Evolutionary conservation across 2,888 invertebrate genomes (phyloP), one percentile per base, ranked within the genome.

Genomic region (Drosophila prostipennis): DNA sequence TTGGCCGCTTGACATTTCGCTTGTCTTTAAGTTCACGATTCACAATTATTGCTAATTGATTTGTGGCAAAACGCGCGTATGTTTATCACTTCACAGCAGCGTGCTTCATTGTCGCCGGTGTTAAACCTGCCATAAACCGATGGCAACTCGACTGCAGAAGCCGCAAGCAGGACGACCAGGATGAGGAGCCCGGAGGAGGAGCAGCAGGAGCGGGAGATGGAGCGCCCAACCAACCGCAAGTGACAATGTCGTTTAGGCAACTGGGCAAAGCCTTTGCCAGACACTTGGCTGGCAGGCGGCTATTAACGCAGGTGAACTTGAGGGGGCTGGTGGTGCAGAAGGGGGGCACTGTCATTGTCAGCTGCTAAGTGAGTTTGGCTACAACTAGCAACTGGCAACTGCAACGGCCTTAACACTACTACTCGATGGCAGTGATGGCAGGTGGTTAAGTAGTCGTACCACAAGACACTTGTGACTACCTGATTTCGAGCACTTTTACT

Each of bases 31-130:
- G 71, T 74, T 82, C 83, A 48, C 75, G 70, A 74, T 81, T 84
- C 77, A 78, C 34, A 11, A 34, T 34, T 11, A 84, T 87, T 77
- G 84, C 74, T 87, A 85, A 85, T 89, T 85, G 89, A 81, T 89
- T 81, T 81, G 77, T 78, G 78, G 39, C 52, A 37, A 34, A 37
- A 45, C 23, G 40, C 69, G 39, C 37, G 32, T 56, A 23, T 69
- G 40, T 40, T 69, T 67, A 70, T 55, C 70, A 69, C 70, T 69
- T 48, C 48, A 51, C 63, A 37, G 7, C 42, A 32, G 23, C 52
- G 34, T 32, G 40, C 13, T 6, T 11, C 54, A 16, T 11, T 32
- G 43, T 26, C 7, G 40, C 26, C 26, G 64, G 40, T 48, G 61
- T 32, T 60, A n/a, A 23, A 14, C 34, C 42, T 42, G 36, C 48